Evolutionary conservation across 2,888 invertebrate species (phyloP).

Genomic region (Antitype chi): DNA sequence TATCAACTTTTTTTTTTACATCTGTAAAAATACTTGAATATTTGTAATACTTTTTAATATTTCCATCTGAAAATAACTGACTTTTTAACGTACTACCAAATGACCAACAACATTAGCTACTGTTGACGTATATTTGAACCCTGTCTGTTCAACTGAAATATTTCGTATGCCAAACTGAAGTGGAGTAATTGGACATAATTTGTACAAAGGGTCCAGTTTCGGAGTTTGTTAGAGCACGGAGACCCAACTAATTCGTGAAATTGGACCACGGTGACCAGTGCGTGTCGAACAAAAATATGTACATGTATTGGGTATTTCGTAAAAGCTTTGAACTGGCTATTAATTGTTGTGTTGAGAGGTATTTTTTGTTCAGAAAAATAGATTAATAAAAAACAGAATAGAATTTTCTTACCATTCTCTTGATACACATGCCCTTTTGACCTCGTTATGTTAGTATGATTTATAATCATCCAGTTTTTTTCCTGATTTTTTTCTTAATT

Average conservation of each 20-base stretch:
- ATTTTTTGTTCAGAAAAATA: background rate
- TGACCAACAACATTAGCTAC: slow-evolving; percentile 15
- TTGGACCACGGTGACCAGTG: slow-evolving; percentile 19
- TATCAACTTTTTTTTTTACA: background rate
- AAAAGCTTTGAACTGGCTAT: background rate
- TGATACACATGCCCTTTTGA: background rate
- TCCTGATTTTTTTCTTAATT: background rate
- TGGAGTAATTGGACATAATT: slow-evolving; percentile 61
- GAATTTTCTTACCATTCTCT: background rate
- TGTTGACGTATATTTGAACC: slow-evolving; percentile 20
- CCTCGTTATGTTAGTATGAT: background rate
- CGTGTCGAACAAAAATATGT: slow-evolving; percentile 12
- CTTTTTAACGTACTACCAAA: slow-evolving; percentile 21
- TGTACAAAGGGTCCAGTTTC: slow-evolving; percentile 52
- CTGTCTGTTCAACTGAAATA: slow-evolving; percentile 38
- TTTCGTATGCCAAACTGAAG: slow-evolving; percentile 47
- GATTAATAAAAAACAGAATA: background rate
- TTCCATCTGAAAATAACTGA: slow-evolving; percentile 1
- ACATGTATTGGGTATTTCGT: background rate
- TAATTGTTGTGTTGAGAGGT: background rate
- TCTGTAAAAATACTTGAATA: background rate
- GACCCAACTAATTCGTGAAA: slow-evolving; percentile 48
- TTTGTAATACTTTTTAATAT: background rate
- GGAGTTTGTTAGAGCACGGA: slow-evolving; percentile 32
- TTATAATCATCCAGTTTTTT: background rate